Base-by-base conservation (phyloP, 1,140 invertebrate species). In the Anadara kagoshimensis region DNA sequence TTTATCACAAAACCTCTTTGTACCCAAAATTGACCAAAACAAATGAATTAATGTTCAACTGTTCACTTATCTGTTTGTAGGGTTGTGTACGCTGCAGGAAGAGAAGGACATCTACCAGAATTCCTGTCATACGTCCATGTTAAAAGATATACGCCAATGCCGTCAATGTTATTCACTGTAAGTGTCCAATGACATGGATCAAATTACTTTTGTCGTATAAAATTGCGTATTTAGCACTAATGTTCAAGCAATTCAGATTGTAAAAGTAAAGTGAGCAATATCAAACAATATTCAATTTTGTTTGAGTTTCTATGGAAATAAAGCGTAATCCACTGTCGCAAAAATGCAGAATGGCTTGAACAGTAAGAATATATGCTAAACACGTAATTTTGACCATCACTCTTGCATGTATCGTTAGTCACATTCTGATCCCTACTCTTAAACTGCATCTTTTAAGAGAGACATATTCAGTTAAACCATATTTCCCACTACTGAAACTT, bases 141-240 rank as follows among this genome's bases (percentile, higher is more conserved):
- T 18, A 93, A 93, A 69, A 93, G 94, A 81, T 90, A 94, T 62
- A 98, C 96, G 18, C 97, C 97, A 4, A 93, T 96, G 43, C 95
- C 96, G 41, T 96, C 96, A 1, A 90, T 98, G 69, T 92, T 97
- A 78, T 97, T 98, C 89, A 92, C 97, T 91, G 97, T 98, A 90
- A 92, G 91, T 90, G 65, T 65, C 51, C 41, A 20, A 29, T 24
- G n/a, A 29, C 11, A 1, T 59, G n/a, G n/a, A 29, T 59, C 11
- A 16, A n/a, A n/a, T n/a, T n/a, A n/a, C n/a, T 18, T 49, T 10
- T 49, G 47, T 11, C 47, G 10, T 49, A 11, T 10, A 18, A 49
- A 18, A 10, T 49, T 10, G 11, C 11, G 47, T 11, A 11, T 49
- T 49, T 18, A 10, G 11, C 47, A 49, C 47, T 11, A 11, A 49